These are phyloP conservation scores for Microcebus griseorufus DNA, from an alignment of 2,113 vertebrate species.

Conservation along the genomic window DNA sequence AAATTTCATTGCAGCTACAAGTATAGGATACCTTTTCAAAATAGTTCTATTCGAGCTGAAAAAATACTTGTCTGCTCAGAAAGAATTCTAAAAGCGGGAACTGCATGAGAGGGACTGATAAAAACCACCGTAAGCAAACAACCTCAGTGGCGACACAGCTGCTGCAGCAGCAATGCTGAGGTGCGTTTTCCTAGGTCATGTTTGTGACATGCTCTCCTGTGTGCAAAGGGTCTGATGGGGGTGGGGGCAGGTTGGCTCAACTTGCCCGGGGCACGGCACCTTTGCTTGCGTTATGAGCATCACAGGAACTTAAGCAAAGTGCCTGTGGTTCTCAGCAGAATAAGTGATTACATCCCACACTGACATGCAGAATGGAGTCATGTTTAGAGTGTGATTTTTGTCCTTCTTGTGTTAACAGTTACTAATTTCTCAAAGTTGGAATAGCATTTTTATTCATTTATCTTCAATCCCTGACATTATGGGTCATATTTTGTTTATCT, in stretches of 20 bases:
- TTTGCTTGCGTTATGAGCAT: background rate
- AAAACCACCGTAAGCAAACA: fast-evolving
- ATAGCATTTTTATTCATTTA: background rate
- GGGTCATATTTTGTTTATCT: background rate
- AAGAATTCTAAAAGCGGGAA: background rate
- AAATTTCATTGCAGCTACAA: background rate
- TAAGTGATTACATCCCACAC: fast-evolving
- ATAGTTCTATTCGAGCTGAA: background rate
- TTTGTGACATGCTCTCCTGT: fast-evolving
- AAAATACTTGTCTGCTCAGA: background rate
- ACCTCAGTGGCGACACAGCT: background rate
- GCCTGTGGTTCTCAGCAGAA: fast-evolving
- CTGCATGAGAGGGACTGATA: background rate
- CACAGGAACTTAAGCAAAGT: too few species aligned
- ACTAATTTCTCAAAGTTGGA: background rate
- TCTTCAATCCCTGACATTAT: background rate
- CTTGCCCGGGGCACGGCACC: background rate
- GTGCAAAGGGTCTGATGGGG: fast-evolving
- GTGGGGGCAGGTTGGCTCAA: background rate
- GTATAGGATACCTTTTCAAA: background rate
- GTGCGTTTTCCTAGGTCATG: fast-evolving
- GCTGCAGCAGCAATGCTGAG: background rate
- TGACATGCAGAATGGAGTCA: fast-evolving
- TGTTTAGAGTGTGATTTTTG: background rate
- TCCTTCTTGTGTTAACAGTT: background rate